phyloP scores from a whole-genome alignment of 2,113 vertebrate species.

The Heteronetta atricapilla region DNA sequence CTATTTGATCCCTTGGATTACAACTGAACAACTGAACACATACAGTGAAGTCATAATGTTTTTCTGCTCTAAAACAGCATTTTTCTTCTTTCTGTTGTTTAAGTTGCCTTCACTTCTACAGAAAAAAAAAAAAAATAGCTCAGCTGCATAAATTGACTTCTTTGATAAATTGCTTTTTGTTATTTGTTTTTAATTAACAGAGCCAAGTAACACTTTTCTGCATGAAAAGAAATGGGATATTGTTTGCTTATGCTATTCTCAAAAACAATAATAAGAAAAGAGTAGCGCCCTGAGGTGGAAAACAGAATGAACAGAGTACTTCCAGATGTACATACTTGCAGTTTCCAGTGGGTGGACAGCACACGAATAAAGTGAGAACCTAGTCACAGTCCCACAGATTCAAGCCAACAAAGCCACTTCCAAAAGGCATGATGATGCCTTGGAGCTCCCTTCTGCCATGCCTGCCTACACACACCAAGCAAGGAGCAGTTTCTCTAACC shows the following conservation, averaged over 20 bases:
- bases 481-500: not conserved
- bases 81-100: not conserved
- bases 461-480: not conserved
- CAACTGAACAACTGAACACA: not conserved
- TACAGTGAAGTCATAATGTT: not conserved
- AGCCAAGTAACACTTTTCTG: not conserved
- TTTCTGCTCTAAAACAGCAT: not conserved
- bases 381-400: not conserved
- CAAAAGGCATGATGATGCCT: not conserved
- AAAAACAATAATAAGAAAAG: not conserved
- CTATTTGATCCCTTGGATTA: not conserved
- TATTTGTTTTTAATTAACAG: not conserved
- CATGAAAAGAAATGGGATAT: not conserved
- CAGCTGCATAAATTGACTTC: not conserved
- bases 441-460: not conserved
- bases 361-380: not conserved
- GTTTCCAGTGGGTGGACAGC: not conserved
- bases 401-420: accelerated
- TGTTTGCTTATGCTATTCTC: not conserved
- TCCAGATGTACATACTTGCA: not conserved
- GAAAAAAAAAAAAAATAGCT: not conserved
- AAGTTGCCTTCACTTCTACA: not conserved
- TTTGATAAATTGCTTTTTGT: not conserved
- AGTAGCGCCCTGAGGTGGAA: not conserved
- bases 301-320: not conserved